Conservation (phyloP, 2,113 vertebrate genomes). For the Choloepus hoffmanni region DNA sequence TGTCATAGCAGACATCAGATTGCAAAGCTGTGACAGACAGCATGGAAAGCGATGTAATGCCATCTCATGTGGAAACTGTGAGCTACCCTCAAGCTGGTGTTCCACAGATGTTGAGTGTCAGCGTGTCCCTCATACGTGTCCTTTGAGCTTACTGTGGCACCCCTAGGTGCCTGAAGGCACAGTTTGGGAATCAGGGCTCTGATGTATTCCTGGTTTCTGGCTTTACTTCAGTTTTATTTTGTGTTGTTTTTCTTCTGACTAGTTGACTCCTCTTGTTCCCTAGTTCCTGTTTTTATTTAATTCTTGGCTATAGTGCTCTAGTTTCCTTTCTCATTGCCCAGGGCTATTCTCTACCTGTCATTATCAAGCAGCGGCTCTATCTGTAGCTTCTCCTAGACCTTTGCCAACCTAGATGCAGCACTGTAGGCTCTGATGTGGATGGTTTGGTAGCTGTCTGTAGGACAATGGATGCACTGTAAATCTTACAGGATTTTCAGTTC, state of each 20-base stretch:
- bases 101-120: background rate
- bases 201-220: background rate
- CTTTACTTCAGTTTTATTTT: background rate
- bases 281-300: slow-evolving; percentile 51
- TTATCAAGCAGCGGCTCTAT: background rate
- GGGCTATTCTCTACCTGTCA: background rate
- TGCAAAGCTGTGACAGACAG: background rate
- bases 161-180: background rate
- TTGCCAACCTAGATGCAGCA: background rate
- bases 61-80: slow-evolving; percentile 58
- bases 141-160: background rate
- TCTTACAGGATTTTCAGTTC: background rate
- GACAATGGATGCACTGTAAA: background rate
- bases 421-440: background rate
- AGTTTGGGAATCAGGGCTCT: background rate
- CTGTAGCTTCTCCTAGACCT: background rate
- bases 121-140: background rate
- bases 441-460: background rate
- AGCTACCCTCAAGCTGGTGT: background rate
- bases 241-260: background rate
- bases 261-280: background rate
- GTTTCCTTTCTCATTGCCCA: slow-evolving; percentile 7
- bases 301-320: slow-evolving; percentile 7
- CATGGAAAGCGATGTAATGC: slow-evolving; percentile 1
- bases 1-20: background rate